phyloP scores from a whole-genome alignment of 2,113 vertebrate genomes.

The Chamaetylas fuelleborni region DNA sequence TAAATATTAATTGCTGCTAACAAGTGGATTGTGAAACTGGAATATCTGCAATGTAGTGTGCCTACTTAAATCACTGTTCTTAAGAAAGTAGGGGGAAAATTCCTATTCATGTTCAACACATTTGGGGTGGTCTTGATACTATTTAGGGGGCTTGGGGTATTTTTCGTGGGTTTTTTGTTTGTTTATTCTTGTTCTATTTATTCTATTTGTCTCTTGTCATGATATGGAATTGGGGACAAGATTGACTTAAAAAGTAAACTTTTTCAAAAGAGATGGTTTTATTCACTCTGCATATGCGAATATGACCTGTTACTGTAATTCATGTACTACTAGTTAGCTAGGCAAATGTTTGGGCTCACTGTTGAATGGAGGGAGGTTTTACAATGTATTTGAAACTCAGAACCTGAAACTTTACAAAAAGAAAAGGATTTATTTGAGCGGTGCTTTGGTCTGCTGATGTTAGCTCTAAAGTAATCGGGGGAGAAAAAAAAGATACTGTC shows the following conservation, averaged over 20 bases:
- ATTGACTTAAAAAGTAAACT: not conserved
- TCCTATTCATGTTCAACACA: not conserved
- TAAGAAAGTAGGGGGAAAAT: not conserved
- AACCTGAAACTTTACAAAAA: not conserved
- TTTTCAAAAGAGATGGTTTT: conserved; percentile 17
- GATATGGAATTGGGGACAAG: not conserved
- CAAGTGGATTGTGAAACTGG: not conserved
- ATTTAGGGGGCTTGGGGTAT: not conserved
- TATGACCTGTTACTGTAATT: not conserved
- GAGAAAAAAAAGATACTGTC: not conserved
- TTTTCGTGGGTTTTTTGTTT: not conserved
- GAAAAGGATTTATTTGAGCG: not conserved
- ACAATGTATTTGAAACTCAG: not conserved
- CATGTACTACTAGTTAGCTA: not conserved
- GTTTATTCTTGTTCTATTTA: not conserved
- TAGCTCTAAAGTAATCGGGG: not conserved
- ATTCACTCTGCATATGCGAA: not conserved
- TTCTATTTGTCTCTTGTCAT: not conserved
- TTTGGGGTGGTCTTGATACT: not conserved
- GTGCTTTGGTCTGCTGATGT: not conserved
- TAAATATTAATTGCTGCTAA: not conserved
- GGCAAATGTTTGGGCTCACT: not conserved
- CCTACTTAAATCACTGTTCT: not conserved
- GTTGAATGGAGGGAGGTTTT: not conserved
- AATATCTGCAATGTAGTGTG: not conserved